These are phyloP conservation scores for Tryphoninae sp. DNA, from an alignment of 2,888 invertebrate genomes.

Conservation along the genomic window DNA sequence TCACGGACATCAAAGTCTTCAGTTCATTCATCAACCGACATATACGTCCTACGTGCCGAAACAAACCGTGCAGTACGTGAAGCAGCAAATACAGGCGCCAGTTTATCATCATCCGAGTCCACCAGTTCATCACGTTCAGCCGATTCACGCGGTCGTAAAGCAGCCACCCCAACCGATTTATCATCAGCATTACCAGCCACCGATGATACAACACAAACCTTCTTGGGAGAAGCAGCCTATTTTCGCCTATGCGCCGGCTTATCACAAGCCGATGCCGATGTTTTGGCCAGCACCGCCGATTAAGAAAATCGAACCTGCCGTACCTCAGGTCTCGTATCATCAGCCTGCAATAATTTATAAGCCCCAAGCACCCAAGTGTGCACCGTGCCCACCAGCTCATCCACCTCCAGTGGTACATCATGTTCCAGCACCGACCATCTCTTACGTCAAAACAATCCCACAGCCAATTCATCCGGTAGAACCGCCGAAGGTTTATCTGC, in stretches of 20 bases:
- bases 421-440: slow-evolving; percentile 60
- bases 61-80: slow-evolving; percentile 70
- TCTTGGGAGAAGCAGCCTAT: slow-evolving; percentile 71
- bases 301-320: slow-evolving; percentile 50
- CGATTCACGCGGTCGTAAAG: slow-evolving; percentile 47
- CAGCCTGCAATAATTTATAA: slow-evolving; percentile 68
- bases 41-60: slow-evolving; percentile 66
- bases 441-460: slow-evolving; percentile 67
- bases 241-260: slow-evolving; percentile 72
- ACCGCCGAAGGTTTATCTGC: slow-evolving; percentile 67
- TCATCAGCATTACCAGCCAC: slow-evolving; percentile 37
- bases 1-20: slow-evolving; percentile 53
- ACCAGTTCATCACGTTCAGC: slow-evolving; percentile 39
- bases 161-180: slow-evolving; percentile 21
- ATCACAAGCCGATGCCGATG: slow-evolving; percentile 67
- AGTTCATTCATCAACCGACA: slow-evolving; percentile 68
- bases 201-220: slow-evolving; percentile 61
- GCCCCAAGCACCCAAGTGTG: slow-evolving; percentile 56
- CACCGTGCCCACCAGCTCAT: slow-evolving; percentile 52
- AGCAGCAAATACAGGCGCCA: slow-evolving; percentile 52
- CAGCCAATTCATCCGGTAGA: slow-evolving; percentile 69
- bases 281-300: slow-evolving; percentile 33
- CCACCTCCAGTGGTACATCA: slow-evolving; percentile 64
- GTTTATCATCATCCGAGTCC: slow-evolving; percentile 33
- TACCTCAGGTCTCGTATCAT: slow-evolving; percentile 58